Percentiles rank a stretch among this genome's conserved stretches.
Evolutionary conservation across 2,797 vertebrate genomes (phyloP).

Genomic region (Aplochiton taeniatus): DNA sequence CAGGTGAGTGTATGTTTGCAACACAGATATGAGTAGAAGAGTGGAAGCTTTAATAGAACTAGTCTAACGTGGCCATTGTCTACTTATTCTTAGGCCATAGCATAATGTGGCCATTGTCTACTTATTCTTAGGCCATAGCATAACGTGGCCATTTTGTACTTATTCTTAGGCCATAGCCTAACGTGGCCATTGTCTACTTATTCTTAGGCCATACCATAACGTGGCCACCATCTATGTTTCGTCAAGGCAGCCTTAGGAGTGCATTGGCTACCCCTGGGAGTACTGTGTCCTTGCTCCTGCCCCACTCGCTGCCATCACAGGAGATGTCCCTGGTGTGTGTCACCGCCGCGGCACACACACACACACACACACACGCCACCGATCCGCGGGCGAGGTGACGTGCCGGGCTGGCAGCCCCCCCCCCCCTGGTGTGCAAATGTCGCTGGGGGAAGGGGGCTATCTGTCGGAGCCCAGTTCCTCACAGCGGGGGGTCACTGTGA

Average conservation of each 20-base stretch:
- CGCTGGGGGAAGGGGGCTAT: conserved; percentile 26
- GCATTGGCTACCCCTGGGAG: too few relatives aligned
- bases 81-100: too few relatives aligned
- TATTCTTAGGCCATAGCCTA: too few relatives aligned
- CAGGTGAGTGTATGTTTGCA: not conserved
- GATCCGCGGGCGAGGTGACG: conserved; percentile 28
- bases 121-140: too few relatives aligned
- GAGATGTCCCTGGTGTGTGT: conserved; percentile 29
- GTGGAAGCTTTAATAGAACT: conserved; percentile 49
- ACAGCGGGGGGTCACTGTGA: conserved; percentile 12
- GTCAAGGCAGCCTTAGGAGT: too few relatives aligned
- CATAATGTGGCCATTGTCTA: too few relatives aligned
- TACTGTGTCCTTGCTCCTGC: not conserved
- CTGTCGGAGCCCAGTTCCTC: conserved; percentile 35
- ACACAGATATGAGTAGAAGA: conserved; percentile 34
- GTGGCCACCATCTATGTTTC: too few relatives aligned
- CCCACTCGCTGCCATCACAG: conserved; percentile 4
- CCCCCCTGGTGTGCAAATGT: conserved; percentile 31
- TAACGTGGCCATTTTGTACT: too few relatives aligned
- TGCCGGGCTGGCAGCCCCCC: conserved; percentile 30
- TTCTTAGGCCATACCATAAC: too few relatives aligned
- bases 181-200: too few relatives aligned
- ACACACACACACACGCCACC: conserved; percentile 4
- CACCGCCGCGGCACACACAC: not conserved
- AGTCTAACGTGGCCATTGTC: too few relatives aligned